phyloP scores from a whole-genome alignment of 2,113 vertebrate species.

The Turdus rufiventris region DNA sequence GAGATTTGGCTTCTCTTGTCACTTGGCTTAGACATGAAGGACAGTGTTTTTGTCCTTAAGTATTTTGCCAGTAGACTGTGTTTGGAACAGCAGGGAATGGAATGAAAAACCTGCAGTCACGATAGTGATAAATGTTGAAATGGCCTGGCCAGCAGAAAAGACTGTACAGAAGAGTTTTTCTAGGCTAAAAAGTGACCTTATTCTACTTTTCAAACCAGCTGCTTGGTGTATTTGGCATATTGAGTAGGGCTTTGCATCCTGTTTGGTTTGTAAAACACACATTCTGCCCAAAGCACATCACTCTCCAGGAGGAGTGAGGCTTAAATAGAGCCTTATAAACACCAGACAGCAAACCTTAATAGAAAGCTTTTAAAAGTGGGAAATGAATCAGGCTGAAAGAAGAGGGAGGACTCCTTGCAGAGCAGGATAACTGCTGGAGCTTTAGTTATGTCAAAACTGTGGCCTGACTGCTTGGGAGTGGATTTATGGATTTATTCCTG shows the following conservation, averaged over 20 bases:
- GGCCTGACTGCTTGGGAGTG: not conserved
- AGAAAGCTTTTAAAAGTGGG: not conserved
- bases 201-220: not conserved
- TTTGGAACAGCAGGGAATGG: not conserved
- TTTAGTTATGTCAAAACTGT: not conserved
- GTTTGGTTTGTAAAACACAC: not conserved
- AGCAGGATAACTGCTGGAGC: not conserved
- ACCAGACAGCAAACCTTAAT: not conserved
- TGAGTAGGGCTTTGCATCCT: not conserved
- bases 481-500: not conserved
- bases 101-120: not conserved
- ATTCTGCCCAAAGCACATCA: not conserved
- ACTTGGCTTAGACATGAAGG: not conserved
- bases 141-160: not conserved
- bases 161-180: not conserved
- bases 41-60: not conserved
- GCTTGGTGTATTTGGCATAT: rapidly evolving
- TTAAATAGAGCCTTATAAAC: not conserved
- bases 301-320: not conserved
- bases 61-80: not conserved
- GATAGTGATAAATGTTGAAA: not conserved
- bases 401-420: not conserved
- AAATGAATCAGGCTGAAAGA: not conserved
- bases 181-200: not conserved
- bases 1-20: not conserved